Conservation (phyloP, 2,797 vertebrate genomes). For the Apogon talboti region DNA sequence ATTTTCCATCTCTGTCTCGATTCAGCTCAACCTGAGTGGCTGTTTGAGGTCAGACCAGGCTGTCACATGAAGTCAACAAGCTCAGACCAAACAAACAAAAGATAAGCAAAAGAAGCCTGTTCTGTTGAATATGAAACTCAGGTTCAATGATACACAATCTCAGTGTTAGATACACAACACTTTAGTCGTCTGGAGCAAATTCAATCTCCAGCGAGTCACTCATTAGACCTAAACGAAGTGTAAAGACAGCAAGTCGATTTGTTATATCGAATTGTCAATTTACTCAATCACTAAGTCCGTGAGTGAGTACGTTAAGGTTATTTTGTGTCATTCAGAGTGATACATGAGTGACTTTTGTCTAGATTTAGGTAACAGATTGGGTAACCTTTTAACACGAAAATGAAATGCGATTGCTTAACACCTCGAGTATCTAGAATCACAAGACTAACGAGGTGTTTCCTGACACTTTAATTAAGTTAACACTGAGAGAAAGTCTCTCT, state of each 20-base stretch:
- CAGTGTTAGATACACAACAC: neutral
- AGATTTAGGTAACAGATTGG: neutral
- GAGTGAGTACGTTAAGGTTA: neutral
- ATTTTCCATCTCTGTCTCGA: constrained; percentile 66
- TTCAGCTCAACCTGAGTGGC: constrained; percentile 71
- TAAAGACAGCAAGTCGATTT: constrained; percentile 1
- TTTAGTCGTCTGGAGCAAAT: neutral
- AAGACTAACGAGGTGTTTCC: constrained; percentile 69
- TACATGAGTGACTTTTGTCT: neutral
- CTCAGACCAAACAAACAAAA: constrained; percentile 51
- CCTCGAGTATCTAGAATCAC: constrained; percentile 48
- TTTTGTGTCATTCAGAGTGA: neutral
- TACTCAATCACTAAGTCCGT: neutral
- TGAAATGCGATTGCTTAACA: constrained; percentile 8
- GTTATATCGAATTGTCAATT: too few relatives aligned
- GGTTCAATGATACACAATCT: neutral
- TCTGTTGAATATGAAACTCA: constrained; percentile 3
- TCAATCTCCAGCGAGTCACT: neutral
- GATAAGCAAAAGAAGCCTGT: constrained; percentile 6
- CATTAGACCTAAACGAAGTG: constrained; percentile 2
- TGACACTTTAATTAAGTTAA: constrained; percentile 80
- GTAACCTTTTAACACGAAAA: neutral
- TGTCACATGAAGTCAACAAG: constrained; percentile 57
- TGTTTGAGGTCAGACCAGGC: constrained; percentile 73
- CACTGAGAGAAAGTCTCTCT: constrained; percentile 50